Evolutionary conservation across 37 sponge, comb jelly and placozoan genomes (phyloP), one percentile per base, ranked within the genome.

Genomic region (Dysidea cf. avara): DNA sequence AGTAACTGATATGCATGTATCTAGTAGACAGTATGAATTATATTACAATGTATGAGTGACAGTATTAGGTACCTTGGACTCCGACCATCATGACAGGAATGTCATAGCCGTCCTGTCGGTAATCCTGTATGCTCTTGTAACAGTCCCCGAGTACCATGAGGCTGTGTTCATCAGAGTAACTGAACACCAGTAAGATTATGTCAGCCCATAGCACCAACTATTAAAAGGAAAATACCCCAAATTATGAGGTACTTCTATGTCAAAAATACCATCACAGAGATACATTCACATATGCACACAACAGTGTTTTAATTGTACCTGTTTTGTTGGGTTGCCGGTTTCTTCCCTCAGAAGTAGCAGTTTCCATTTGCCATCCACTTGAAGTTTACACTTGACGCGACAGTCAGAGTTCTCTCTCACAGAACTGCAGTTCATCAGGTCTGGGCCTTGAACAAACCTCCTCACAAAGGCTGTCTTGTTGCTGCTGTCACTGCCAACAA

Each of bases 261-360:
- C 49, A 22, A 40, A n/a, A 47, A 68, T 12, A 40, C 30, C 50
- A 68, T 21, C 20, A 22, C 4, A 20, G 46, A n/a, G 22, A 28
- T 30, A 22, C 21, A 22, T 2, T 33, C 33, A 11, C 18, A 39
- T 4, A n/a, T 7, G 11, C 58, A 56, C 29, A 56, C 2, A 39
- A 22, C 51, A 72, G 9, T 12, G 7, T 12, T 43, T 43, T 2
- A 29, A 52, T 13, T 62, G 33, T 48, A 83, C 84, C 72, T 95
- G 91, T 31, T 40, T 48, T 49, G 91, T 73, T 25, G 90, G 88
- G 9, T 11, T 21, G 2, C 90, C 88, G 1, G 96, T 87, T 57
- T 81, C 87, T 43, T 95, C 96, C 39, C 96, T 66, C 16, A 95
- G 84, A 12, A 95, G 74, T 51, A 95, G 53, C 22, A 95, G 82